Evolutionary conservation across 2,113 vertebrate species (phyloP), one percentile per base, ranked within the genome.

Genomic region (Beaufortia kweichowensis): DNA sequence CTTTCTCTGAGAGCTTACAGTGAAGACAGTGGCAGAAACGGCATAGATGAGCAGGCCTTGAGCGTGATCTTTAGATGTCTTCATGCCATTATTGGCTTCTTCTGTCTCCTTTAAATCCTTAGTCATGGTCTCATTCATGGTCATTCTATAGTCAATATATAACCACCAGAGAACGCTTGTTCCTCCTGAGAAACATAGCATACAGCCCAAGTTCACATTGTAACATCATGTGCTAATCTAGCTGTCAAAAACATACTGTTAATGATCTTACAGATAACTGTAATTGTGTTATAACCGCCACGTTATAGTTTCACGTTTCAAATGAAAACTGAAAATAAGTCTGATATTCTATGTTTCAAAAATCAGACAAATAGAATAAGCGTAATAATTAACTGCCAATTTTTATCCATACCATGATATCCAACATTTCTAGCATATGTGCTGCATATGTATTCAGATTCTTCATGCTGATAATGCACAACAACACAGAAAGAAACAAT

Each of bases 141-240:
- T 92, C 43, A 92, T 86, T 84, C 91, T 93, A 84, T 95, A 91
- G 81, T 96, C 96, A 67, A 95, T 93, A 81, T 98, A 99, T 0
- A 99, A 89, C 96, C 96, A 99, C 97, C 97, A 99, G 2, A 99
- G 92, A 14, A 96, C 91, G 70, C 96, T 93, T 41, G 95, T 98
- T 68, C 96, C 97, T 86, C 94, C 97, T 98, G 83, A 57, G 66
- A n/a, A 77, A 79, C 63, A 77, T 29, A 79, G 29, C 64, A 57
- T n/a, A 68, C 61, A 65, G 24, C 7, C n/a, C 29, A 79, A 43
- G 59, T 29, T 63, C 66, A 61, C 43, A 62, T 53, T 68, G 33
- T 56, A 68, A 74, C 56, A 74, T n/a, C n/a, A n/a, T 26, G 6
- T 43, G 11, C 15, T 24, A 43, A 14, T 14, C 39, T 24, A 43